A percentile compares a stretch with the other conserved stretches of the same genome.
phyloP scores from a whole-genome alignment of 2,888 invertebrate genomes.

The Stomorhina lunata region DNA sequence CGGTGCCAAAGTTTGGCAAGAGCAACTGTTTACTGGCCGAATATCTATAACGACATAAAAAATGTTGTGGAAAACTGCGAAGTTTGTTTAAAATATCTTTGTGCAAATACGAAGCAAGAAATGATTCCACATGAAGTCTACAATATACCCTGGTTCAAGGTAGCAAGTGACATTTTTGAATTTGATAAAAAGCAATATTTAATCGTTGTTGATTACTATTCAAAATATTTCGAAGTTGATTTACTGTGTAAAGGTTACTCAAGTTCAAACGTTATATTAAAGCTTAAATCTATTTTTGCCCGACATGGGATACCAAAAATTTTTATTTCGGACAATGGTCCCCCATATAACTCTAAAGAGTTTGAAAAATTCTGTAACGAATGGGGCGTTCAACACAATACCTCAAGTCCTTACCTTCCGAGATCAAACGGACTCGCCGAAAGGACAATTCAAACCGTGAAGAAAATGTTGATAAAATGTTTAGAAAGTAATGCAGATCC shows the following conservation, averaged over 20 bases:
- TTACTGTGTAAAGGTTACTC: slow-evolving; percentile 33
- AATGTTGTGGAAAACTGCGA: slow-evolving; percentile 61
- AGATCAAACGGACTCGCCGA: too few species aligned
- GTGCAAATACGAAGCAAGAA: slow-evolving; percentile 37
- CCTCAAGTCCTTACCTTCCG: too few species aligned
- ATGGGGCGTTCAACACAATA: slow-evolving; percentile 5
- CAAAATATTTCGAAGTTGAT: slow-evolving; percentile 62
- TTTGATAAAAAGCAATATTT: slow-evolving; percentile 48
- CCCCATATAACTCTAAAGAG: slow-evolving; percentile 5
- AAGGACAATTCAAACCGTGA: background rate
- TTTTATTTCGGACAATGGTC: slow-evolving; percentile 14
- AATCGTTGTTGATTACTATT: slow-evolving; percentile 64
- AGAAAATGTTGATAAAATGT: background rate
- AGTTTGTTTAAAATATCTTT: slow-evolving; percentile 58
- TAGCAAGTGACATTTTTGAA: slow-evolving; percentile 57
- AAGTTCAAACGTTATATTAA: background rate
- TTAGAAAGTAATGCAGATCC: background rate
- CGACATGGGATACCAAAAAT: slow-evolving; percentile 8
- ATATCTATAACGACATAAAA: slow-evolving; percentile 51
- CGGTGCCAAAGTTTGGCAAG: background rate
- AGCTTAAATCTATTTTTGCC: slow-evolving; percentile 8
- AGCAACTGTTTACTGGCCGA: slow-evolving; percentile 57
- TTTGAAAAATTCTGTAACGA: background rate
- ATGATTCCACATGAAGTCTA: slow-evolving; percentile 27
- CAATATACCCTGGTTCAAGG: slow-evolving; percentile 44